Base-by-base conservation (phyloP, 2,888 invertebrate genomes). In the Sclerodermus sp. region DNA sequence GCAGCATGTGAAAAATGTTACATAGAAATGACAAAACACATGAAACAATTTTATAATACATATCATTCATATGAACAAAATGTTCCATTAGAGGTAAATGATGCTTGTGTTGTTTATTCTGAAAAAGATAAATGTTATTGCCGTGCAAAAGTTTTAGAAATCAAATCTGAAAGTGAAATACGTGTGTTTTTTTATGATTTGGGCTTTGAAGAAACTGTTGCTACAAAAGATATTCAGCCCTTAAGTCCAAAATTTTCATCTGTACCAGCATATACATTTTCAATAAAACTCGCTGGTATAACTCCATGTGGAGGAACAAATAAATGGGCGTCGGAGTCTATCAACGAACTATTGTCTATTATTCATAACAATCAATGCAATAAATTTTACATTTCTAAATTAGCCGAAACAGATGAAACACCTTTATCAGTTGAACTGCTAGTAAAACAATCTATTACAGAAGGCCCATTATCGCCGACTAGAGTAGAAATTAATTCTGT, bases 201-300 rank as follows among this genome's bases (percentile, higher is more conserved):
- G 55, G 87, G 86, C 0, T 78, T 79, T 40, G 77, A 80, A 1
- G 83, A 84, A 57, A 78, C 77, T 1, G 79, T 87, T 12, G 69
- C 75, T 0, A 44, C 67, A 0, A 67, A 77, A 1, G 71, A 79
- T 41, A 72, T 90, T 14, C 83, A 80, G 43, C 76, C 80, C 1
- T 77, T 90, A 3, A 70, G 81, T 10, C 63, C 77, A 0, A 73
- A 81, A 8, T 87, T 88, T 55, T 67, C 74, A 6, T 70, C 74
- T 0, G 73, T 83, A 1, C 82, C 83, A 0, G 83, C 85, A 51
- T 84, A 84, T 0, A 85, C 85, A 0, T 79, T 86, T 16, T 84
- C 83, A 58, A 88, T 91, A 55, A 87, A 87, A 68, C 71, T 93
- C 43, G 84, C 83, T 1, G 87, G 88, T 15, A 82, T 93, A 9